Base-by-base conservation (phyloP, 2,113 vertebrate species). In the Cyanoramphus novaezelandiae region DNA sequence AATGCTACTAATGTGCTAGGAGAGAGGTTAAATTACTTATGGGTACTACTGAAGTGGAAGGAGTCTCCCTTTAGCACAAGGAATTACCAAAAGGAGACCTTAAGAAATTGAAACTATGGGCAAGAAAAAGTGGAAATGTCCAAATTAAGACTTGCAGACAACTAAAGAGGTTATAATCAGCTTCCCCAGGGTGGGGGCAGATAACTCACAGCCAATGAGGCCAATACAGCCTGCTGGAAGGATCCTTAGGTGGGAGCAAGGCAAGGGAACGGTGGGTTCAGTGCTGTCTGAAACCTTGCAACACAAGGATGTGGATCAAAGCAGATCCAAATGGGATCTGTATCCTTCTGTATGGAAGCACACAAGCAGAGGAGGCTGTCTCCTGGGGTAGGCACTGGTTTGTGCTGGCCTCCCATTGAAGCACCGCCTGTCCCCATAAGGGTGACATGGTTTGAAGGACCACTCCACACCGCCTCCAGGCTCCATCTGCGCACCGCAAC, bases 121-220 rank as follows among this genome's bases (percentile, higher is more conserved):
- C 70, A 87, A 59, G 78, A 47, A 52, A 76, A 87, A 9, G 41
- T 1, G 37, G 70, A 65, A 80, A 6, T 3, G 68, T 21, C 4
- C 71, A 69, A 72, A 62, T 71, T 5, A 52, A 71, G 47, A 27
- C 11, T 50, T 0, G 0, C 2, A 25, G 19, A 4, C 50, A 70
- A 86, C 59, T 11, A 53, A 70, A 37, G 63, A 49, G 23, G 13
- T 8, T 59, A 59, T 24, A 7, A 17, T 70, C 15, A 2, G 18
- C 33, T 43, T 65, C 29, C 71, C 39, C 37, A 19, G 35, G 68
- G 9, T 2, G 8, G 3, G 35, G 59, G 53, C n/a, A 55, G 76
- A 16, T 3, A 33, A 65, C n/a, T 47, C 44, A 19, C 0, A 2
- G 7, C 49, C 60, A 49, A 1, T 0, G 2, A 39, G 71, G 53